Base-by-base conservation (phyloP, 2,888 invertebrate genomes). In the Julus scandinavius region DNA sequence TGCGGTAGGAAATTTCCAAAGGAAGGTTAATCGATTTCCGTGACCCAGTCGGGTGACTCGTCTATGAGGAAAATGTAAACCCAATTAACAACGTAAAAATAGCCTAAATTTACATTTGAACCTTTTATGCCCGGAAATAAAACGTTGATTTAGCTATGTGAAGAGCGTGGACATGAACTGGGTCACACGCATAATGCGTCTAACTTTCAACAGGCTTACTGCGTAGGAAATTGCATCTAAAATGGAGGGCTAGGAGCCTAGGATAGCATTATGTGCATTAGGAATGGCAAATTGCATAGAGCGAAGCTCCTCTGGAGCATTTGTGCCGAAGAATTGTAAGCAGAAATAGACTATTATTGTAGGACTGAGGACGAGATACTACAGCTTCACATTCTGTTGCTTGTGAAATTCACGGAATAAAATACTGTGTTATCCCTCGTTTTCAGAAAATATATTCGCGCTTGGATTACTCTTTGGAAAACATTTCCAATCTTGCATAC, bases 161-260 rank as follows among this genome's bases (percentile, higher is more conserved):
- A n/a, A 63, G 63, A 72, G 29, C 72, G 72, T 72, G 72, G 72
- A 72, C 72, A 72, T 72, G 72, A 72, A 72, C 72, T 72, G 72
- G 72, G 72, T 72, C 72, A 72, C 72, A 11, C 20, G 72, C 72
- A 72, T 72, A 29, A 72, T 20, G 72, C 9, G 29, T 29, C 7
- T 20, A 29, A 20, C 72, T 72, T 72, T 72, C 72, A 72, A 72
- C 72, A 29, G 72, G 72, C 72, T 72, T 72, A 72, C 72, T 20
- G 9, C 72, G 9, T 29, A 2, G 72, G 11, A 72, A 72, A 72
- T 72, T 72, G 72, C 72, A 11, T 29, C 20, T 7, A 11, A 20
- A 63, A 63, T 20, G 54, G 58, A 58, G 45, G 45, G 7, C 54
- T 54, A 15, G 54, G 6, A n/a, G 63, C 63, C 63, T 63, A 63